Evolutionary conservation across 2,113 vertebrate species (phyloP).

Genomic region (Paramisgurnus dabryanus): DNA sequence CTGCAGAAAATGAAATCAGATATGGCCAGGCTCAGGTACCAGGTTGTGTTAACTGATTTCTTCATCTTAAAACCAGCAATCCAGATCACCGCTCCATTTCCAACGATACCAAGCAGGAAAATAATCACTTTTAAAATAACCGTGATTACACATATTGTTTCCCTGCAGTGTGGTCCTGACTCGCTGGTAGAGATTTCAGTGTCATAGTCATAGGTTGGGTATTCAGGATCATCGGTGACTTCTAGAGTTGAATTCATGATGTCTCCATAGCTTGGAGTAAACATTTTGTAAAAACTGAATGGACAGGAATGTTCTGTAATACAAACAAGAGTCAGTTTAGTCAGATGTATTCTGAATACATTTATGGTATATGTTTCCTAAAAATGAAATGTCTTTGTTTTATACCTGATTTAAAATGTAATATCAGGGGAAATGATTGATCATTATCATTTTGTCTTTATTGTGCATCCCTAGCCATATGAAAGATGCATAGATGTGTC

Average conservation of each 20-base stretch:
- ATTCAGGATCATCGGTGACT: no score
- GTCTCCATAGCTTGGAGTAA: not conserved
- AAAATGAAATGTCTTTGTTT: no score
- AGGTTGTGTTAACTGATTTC: conserved; percentile 85
- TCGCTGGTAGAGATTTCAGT: no score
- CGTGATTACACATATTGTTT: conserved; percentile 48
- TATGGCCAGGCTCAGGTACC: conserved; percentile 88
- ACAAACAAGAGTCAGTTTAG: not conserved
- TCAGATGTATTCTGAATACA: no score
- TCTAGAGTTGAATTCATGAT: not conserved
- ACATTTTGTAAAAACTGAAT: not conserved
- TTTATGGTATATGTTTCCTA: no score
- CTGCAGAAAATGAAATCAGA: conserved; percentile 88
- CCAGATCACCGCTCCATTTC: conserved; percentile 87
- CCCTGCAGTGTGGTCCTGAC: conserved; percentile 22
- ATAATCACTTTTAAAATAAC: conserved; percentile 73
- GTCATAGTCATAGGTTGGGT: no score
- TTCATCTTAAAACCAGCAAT: conserved; percentile 87
- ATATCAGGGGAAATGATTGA: no score
- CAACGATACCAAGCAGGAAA: conserved; percentile 82
- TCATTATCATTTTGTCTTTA: no score
- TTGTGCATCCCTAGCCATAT: no score
- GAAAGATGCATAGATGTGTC: no score
- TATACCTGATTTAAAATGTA: no score
- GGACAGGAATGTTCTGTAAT: not conserved